Conservation (phyloP, 2,113 vertebrate genomes). For the Lophotis ruficrista region DNA sequence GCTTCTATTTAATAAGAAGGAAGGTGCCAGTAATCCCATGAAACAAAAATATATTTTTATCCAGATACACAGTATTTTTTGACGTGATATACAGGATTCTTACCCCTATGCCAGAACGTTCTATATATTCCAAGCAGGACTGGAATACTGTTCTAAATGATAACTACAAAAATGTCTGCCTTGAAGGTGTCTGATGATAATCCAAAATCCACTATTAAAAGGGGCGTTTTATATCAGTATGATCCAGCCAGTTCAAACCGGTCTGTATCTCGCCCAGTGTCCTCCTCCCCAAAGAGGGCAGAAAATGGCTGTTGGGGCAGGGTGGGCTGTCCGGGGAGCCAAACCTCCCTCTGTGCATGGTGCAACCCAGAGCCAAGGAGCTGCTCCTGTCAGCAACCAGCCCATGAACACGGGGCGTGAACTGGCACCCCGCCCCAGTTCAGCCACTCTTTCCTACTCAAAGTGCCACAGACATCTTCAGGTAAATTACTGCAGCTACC, state of each 20-base stretch:
- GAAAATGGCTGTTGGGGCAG: not conserved
- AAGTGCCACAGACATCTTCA: not conserved
- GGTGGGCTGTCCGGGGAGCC: not conserved
- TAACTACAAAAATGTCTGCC: not conserved
- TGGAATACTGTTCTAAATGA: not conserved
- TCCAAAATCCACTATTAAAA: not conserved
- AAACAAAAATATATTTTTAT: not conserved
- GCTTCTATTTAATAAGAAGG: not conserved
- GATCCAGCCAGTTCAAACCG: not conserved
- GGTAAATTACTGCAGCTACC: not conserved
- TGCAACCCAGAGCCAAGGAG: not conserved
- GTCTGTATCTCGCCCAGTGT: not conserved
- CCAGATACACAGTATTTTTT: not conserved
- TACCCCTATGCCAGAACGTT: not conserved
- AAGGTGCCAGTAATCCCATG: not conserved
- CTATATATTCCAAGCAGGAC: not conserved
- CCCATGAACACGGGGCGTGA: fast-evolving
- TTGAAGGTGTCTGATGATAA: not conserved
- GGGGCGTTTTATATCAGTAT: not conserved
- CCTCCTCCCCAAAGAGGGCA: not conserved
- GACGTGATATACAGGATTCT: not conserved
- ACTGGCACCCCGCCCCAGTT: not conserved
- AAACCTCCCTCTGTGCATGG: not conserved
- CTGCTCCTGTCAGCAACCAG: not conserved
- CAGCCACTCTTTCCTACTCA: not conserved